Conservation (phyloP, 1,140 invertebrate species). For the Drosophila nasuta region DNA sequence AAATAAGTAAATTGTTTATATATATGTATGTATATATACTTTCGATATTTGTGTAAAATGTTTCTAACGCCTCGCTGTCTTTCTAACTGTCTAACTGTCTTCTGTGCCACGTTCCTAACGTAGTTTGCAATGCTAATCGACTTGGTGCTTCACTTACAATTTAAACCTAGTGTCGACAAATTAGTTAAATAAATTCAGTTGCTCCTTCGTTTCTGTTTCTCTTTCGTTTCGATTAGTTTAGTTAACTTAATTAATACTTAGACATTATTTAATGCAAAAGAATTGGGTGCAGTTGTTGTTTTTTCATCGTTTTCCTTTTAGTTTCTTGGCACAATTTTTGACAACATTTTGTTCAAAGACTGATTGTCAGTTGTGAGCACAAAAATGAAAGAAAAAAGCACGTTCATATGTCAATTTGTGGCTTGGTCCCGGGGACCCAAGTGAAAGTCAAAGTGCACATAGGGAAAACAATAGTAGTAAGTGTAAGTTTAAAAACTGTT, state of each 20-base stretch:
- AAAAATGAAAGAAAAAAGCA: conserved; percentile 47
- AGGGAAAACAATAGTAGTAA: conserved; percentile 19
- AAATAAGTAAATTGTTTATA: conserved; percentile 60
- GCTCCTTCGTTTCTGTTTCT: conserved; percentile 5
- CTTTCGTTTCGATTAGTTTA: conserved; percentile 48
- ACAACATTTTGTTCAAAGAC: conserved; percentile 64
- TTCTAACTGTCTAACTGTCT: neutral
- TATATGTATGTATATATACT: neutral
- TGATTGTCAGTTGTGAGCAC: conserved; percentile 76
- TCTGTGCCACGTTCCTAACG: conserved; percentile 48
- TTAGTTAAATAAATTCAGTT: conserved; percentile 71
- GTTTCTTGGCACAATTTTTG: conserved; percentile 70
- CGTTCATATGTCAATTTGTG: conserved; percentile 61
- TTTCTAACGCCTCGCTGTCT: conserved; percentile 15
- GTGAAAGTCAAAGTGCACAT: conserved; percentile 45
- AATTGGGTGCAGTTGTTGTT: conserved; percentile 41
- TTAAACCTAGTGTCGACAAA: conserved; percentile 67
- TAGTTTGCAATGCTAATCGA: conserved; percentile 70
- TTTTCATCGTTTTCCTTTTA: conserved; percentile 45
- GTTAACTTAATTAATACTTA: conserved; percentile 18
- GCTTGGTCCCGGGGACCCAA: conserved; percentile 73
- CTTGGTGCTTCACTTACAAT: conserved; percentile 73
- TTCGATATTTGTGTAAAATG: conserved; percentile 51
- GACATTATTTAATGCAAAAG: conserved; percentile 41
- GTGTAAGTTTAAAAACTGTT: conserved; percentile 30